Evolutionary conservation across 2,888 invertebrate genomes (phyloP).

Genomic region (Sceliomorpha sp.): DNA sequence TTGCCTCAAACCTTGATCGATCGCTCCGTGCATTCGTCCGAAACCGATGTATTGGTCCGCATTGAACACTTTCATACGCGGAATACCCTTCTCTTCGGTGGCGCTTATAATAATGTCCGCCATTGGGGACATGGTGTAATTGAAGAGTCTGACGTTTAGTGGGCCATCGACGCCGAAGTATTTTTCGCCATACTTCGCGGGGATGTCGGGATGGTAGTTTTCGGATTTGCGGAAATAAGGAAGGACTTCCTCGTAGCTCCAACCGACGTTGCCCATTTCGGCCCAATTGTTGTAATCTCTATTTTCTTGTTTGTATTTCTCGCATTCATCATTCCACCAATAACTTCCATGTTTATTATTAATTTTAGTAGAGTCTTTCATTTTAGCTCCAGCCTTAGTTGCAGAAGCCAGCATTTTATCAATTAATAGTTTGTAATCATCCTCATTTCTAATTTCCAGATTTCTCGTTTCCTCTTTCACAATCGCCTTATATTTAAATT

Average conservation of each 20-base stretch:
- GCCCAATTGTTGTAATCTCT: conserved; percentile 86
- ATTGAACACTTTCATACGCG: conserved; percentile 76
- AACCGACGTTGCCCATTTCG: conserved; percentile 83
- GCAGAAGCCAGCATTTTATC: too few relatives aligned
- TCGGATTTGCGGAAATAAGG: conserved; percentile 71
- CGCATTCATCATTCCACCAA: too few relatives aligned
- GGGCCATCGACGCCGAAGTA: conserved; percentile 81
- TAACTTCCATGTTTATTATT: too few relatives aligned
- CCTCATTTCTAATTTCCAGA: too few relatives aligned
- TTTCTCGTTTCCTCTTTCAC: too few relatives aligned
- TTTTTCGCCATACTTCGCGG: conserved; percentile 72
- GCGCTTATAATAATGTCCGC: conserved; percentile 79
- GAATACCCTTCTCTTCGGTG: conserved; percentile 80
- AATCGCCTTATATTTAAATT: too few relatives aligned
- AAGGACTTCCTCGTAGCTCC: conserved; percentile 82
- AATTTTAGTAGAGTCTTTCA: too few relatives aligned
- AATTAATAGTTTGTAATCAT: too few relatives aligned
- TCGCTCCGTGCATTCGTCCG: conserved; percentile 80
- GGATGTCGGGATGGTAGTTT: conserved; percentile 62
- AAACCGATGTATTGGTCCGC: conserved; percentile 81
- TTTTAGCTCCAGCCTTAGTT: too few relatives aligned
- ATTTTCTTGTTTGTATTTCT: conserved; percentile 85
- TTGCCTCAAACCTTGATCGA: conserved; percentile 77
- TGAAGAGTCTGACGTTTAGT: conserved; percentile 79
- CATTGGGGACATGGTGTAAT: conserved; percentile 70